Percentiles rank a stretch among this genome's conserved stretches.
phyloP scores from a whole-genome alignment of 1,140 invertebrate species.

The Penaeus vannamei region DNA sequence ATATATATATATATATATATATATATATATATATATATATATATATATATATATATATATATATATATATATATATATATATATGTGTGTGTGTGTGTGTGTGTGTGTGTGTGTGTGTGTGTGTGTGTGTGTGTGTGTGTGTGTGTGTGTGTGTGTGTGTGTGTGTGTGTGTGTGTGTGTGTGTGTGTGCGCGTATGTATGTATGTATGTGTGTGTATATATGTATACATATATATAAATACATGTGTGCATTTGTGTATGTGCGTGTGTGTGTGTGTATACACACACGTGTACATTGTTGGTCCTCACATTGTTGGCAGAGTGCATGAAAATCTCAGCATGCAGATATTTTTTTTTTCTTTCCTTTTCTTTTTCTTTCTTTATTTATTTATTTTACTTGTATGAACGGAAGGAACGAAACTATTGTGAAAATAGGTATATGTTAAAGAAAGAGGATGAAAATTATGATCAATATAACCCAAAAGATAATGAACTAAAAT shows the following conservation, averaged over 20 bases:
- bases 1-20: too few species aligned
- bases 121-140: slow-evolving; percentile 24
- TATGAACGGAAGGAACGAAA: too few species aligned
- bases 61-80: neutral
- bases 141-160: neutral
- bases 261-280: neutral
- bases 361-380: too few species aligned
- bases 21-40: too few species aligned
- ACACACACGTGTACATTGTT: neutral
- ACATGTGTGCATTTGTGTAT: slow-evolving; percentile 9
- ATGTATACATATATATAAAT: slow-evolving; percentile 7
- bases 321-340: too few species aligned
- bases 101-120: slow-evolving; percentile 2
- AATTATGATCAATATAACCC: too few species aligned
- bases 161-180: too few species aligned
- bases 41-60: neutral
- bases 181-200: neutral
- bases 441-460: too few species aligned
- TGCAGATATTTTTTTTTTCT: too few species aligned
- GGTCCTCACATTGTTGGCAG: neutral
- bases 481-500: too few species aligned
- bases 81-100: neutral
- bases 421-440: too few species aligned
- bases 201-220: slow-evolving; percentile 7
- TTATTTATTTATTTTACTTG: too few species aligned